phyloP scores from a whole-genome alignment of 2,888 invertebrate genomes.

The Nymphalis polychloros region DNA sequence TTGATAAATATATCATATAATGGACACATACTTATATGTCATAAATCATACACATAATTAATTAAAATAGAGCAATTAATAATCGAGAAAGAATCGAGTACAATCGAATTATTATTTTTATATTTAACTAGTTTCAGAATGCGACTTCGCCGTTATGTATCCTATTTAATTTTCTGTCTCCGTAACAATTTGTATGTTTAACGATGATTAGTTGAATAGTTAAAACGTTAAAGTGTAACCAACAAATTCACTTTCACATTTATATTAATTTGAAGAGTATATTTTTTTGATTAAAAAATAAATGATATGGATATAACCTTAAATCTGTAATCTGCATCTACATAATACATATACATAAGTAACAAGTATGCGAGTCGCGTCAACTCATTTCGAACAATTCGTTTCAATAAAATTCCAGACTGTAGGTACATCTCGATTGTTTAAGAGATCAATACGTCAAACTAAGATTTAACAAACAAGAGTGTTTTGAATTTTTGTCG shows the following conservation, averaged over 20 bases:
- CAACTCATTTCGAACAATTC: conserved; percentile 23
- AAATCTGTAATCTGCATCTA: not conserved
- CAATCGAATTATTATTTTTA: not conserved
- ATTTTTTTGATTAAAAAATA: no score
- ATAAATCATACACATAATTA: conserved; percentile 14
- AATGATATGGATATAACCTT: not conserved
- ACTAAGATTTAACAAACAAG: conserved; percentile 32
- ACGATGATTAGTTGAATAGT: no score
- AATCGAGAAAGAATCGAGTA: not conserved
- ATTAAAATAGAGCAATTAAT: not conserved
- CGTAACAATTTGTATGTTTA: no score
- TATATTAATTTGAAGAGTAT: no score
- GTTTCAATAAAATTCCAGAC: conserved; percentile 30
- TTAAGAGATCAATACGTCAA: conserved; percentile 23
- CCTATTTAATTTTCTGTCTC: no score
- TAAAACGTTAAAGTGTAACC: no score
- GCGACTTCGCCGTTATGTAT: no score
- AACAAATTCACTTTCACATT: no score
- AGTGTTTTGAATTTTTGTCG: conserved; percentile 7
- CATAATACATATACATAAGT: not conserved
- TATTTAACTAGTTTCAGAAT: not conserved
- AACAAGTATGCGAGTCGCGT: conserved; percentile 1
- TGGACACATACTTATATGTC: conserved; percentile 13
- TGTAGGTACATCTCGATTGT: conserved; percentile 31
- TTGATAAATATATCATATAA: conserved; percentile 32